Base-by-base conservation (phyloP, 1,140 invertebrate genomes). In the Lasioglossum baleicum region DNA sequence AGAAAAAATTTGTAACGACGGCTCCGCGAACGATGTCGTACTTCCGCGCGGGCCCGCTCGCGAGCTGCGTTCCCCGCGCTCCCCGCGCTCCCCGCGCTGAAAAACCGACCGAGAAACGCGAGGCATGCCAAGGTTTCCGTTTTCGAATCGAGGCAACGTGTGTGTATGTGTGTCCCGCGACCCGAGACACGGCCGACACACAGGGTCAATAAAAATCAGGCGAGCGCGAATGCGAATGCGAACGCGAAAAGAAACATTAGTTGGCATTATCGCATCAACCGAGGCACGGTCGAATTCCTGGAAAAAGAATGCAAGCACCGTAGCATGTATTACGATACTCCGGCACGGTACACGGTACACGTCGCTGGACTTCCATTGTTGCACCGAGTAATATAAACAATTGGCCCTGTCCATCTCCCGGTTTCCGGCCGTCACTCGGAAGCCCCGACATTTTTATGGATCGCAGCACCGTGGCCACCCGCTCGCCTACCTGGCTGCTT, bases 401-500 rank as follows among this genome's bases (percentile, higher is more conserved):
- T 93, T 92, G 91, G 91, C 92, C 92, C 91, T 93, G 92, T 93
- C 92, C 92, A 91, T 92, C 92, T 90, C 83, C 69, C 80, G 83
- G 89, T 87, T 93, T 93, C 92, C 92, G 92, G 89, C 91, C 88
- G 91, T 92, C 92, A 92, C 90, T 92, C 91, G 89, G 84, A 88
- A 89, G 86, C 86, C 87, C 83, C 90, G 91, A 92, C 92, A 91
- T 93, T 93, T 92, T 93, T 92, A 93, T 92, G 91, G 91, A 91
- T 92, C 91, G 91, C 80, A 88, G 90, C 87, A 88, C 88, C 83
- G 81, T 78, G 68, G 48, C 80, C 73, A 65, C 80, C 73, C 66
- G 51, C 15, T 70, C 63, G 13, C 68, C 35, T 66, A 42, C 82
- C 65, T 61, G 10, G 0, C 58, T 15, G 26, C 10, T 8, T 8